Evolutionary conservation across 2,113 vertebrate species (phyloP), one percentile per base, ranked within the genome.

Genomic region (Colaptes auratus): DNA sequence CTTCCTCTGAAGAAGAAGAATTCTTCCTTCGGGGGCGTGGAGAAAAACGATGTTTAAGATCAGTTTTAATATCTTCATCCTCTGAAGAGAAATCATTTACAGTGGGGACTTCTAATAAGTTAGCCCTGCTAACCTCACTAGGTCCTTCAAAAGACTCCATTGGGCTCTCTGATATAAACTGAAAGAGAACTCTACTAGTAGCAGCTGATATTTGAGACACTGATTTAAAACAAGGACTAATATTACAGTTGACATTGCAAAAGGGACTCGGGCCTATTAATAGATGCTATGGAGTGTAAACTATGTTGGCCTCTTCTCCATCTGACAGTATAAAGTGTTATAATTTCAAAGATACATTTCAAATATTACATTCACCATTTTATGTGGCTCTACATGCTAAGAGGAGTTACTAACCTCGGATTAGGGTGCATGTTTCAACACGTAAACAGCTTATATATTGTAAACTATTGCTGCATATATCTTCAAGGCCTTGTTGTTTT

Each of bases 201-300:
- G 95, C 96, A 94, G 94, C 94, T 98, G 98, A 98, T 96, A 99
- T 98, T 97, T 98, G 98, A 98, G 97, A 98, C 97, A 92, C 96
- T 91, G 98, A 98, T 98, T 98, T 98, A 98, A 98, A 98, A 98
- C 97, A 98, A 93, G 98, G 98, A 97, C 98, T 99, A 98, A 59
- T 95, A 97, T 99, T 99, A 98, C 99, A 98, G 98, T 98, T 98
- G 98, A 98, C 98, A 98, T 97, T 98, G 98, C 98, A 98, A 95
- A 97, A 96, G 96, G 95, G 95, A 98, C 98, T 98, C 98, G 98
- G 96, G 65, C 77, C 98, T 99, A 99, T 98, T 98, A 99, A 99
- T 99, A 99, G 98, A 93, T 90, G 84, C 69, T 81, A 88, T 97
- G 98, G 96, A 96, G 97, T 98, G 97, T 93, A 56, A 99, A 97